Base-by-base conservation (phyloP, 2,113 vertebrate species). In the Hemiscyllium ocellatum region DNA sequence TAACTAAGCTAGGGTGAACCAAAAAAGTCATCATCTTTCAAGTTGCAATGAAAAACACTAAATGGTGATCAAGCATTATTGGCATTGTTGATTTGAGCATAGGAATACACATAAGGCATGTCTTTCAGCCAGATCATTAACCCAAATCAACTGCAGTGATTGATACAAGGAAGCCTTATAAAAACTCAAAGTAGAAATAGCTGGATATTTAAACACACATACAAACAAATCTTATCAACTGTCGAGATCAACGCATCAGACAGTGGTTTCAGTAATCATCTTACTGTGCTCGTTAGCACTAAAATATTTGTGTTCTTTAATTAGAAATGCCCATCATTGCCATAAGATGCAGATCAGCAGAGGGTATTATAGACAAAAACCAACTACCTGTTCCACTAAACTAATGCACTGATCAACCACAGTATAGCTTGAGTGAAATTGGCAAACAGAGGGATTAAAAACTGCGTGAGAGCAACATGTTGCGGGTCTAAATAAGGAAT, bases 311-410 rank as follows among this genome's bases (percentile, higher is more conserved):
- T 65, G 87, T 3, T 65, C 29, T 90, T 47, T 26, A 56, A 52
- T 90, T 61, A 87, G 1, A 61, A 1, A 15, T 61, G 87, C 26
- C 87, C 66, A 70, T 47, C 66, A 47, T 4, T 94, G 91, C 7
- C 65, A 70, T 94, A n/a, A 68, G 37, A 69, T 94, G 91, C 20
- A 94, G 42, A 94, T 69, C 12, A 90, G 87, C 66, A 94, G 91
- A 94, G 66, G 66, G 2, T 66, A 70, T 47, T 26, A 61, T 33
- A 7, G 12, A 90, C 86, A 90, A 65, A 2, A 65, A 65, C 33
- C 61, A 56, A 56, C 86, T 29, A 26, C 86, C 50, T 24, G 87
- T 19, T 90, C 61, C 52, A 61, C 56, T 61, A 8, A 61, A 61
- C 56, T 56, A 61, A 61, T 61, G 37, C 33, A 95, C 94, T 52